Conservation (phyloP, 2,888 invertebrate genomes). For the Cyclophora albipunctata region DNA sequence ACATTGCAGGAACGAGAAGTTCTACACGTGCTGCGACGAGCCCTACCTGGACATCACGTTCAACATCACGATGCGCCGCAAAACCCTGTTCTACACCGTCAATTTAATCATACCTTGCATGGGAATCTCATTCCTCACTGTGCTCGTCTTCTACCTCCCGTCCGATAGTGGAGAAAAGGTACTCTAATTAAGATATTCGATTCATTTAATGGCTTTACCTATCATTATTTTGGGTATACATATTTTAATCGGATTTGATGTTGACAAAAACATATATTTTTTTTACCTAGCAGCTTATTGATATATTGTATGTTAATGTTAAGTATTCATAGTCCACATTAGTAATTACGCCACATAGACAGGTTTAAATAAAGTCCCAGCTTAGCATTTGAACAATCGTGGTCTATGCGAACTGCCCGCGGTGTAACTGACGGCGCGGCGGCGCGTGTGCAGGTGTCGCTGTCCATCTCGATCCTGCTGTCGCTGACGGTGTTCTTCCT, state of each 20-base stretch:
- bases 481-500: constrained; percentile 98
- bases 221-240: too few species aligned
- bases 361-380: too few species aligned
- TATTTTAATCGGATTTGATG: too few species aligned
- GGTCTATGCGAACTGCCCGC: too few species aligned
- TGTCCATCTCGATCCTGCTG: constrained; percentile 95
- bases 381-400: too few species aligned
- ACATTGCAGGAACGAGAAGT: constrained; percentile 87
- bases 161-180: constrained; percentile 97
- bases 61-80: constrained; percentile 97
- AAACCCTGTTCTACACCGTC: constrained; percentile 97
- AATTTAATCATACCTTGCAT: constrained; percentile 98
- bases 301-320: too few species aligned
- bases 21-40: constrained; percentile 97
- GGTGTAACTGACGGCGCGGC: too few species aligned
- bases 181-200: background rate
- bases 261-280: too few species aligned
- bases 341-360: too few species aligned
- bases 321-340: too few species aligned
- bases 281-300: too few species aligned
- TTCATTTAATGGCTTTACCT: too few species aligned
- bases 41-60: constrained; percentile 97
- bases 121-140: constrained; percentile 97
- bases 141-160: constrained; percentile 97
- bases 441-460: constrained; percentile 78